Evolutionary conservation across 2,797 vertebrate species (phyloP).

Genomic region (Anguilla obscura): DNA sequence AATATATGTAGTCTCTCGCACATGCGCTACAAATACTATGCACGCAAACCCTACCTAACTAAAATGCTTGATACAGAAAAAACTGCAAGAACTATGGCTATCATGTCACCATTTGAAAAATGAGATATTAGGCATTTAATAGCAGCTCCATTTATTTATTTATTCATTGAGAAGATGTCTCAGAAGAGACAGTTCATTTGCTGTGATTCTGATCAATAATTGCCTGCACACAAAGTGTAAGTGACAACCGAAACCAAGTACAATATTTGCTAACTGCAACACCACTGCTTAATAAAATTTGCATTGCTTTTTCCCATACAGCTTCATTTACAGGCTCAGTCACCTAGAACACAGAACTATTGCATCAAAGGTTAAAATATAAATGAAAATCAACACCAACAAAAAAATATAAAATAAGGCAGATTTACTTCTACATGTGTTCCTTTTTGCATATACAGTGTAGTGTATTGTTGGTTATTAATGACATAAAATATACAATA

Average conservation of each 20-base stretch:
- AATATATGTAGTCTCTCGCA: too few species aligned
- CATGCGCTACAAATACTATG: too few species aligned
- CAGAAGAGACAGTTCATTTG: neutral
- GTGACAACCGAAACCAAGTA: neutral
- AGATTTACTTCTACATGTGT: neutral
- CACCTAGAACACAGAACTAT: neutral
- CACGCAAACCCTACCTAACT: too few species aligned
- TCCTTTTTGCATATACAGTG: neutral
- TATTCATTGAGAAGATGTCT: too few species aligned
- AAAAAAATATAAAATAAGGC: slow-evolving; percentile 27
- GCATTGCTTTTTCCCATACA: neutral
- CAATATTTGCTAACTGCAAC: neutral
- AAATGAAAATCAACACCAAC: slow-evolving; percentile 17
- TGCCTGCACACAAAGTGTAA: neutral
- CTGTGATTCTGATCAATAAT: neutral
- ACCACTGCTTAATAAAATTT: neutral
- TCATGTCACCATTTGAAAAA: too few species aligned
- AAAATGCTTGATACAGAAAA: too few species aligned
- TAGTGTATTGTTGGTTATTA: neutral
- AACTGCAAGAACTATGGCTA: too few species aligned
- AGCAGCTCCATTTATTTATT: too few species aligned
- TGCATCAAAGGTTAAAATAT: slow-evolving; percentile 11
- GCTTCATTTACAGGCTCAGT: neutral
- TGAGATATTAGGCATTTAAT: too few species aligned
- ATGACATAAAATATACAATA: neutral